Base-by-base conservation (phyloP, 2,888 invertebrate species). In the Dione juno region DNA sequence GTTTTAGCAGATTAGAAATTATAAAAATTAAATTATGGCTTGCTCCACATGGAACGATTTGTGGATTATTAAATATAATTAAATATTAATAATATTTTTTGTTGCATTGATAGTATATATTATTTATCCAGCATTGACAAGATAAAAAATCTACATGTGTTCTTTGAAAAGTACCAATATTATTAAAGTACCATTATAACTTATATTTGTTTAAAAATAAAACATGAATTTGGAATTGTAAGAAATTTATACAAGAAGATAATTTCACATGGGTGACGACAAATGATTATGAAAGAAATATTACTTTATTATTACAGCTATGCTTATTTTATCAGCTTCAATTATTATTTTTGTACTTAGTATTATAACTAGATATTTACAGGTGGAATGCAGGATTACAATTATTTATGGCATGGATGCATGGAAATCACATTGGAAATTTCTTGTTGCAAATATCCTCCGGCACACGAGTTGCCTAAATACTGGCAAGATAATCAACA, bases 371-470 rank as follows among this genome's bases (percentile, higher is more conserved):
- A 16, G 16, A 11, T 74, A 70, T 69, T 77, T 76, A 13, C 82
- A 94, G 97, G 97, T 68, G 97, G 97, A 28, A 97, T 97, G 97
- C 97, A 97, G 89, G 99, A 99, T 85, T 99, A 97, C 88, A 98
- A 98, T 88, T 99, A 99, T 88, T 95, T 98, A 14, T 96, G 96
- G 96, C 97, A 96, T 81, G 98, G 98, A 14, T 98, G 98, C 85
- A 97, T 99, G 97, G 98, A 98, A 88, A 94, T 98, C n/a, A 98
- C 98, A 0, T 89, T 99, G 57, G 98, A 99, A 88, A 95, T 99
- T 69, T 97, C 98, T 0, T 99, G 99, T 88, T 99, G 98, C 92
- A 99, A 98, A 90, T 98, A 95, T 87, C 99, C 99, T 3, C 95
- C 95, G 0, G 95, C 96, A 0, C 94, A 95, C 72, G 96, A 97